Evolutionary conservation across 2,888 invertebrate genomes (phyloP).

Genomic region (Drosophila putrida): DNA sequence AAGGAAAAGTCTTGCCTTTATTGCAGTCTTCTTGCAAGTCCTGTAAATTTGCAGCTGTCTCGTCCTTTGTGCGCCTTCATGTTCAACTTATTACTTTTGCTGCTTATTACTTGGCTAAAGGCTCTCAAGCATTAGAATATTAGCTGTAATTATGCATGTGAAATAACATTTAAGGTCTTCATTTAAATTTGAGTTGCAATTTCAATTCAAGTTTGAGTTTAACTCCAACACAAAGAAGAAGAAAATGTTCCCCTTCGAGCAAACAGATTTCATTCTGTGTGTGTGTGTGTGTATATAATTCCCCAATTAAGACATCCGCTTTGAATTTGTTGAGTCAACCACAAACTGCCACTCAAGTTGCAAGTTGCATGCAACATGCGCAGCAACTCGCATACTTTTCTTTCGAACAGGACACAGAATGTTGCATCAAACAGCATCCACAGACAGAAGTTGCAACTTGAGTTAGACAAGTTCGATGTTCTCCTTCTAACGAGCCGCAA

Average conservation of each 20-base stretch:
- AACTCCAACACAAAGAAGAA: neutral
- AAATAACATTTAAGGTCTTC: slow-evolving; percentile 39
- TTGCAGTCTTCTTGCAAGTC: slow-evolving; percentile 1
- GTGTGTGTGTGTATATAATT: slow-evolving; percentile 18
- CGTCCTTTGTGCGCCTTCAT: neutral
- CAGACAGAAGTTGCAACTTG: slow-evolving; percentile 13
- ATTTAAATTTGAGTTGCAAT: slow-evolving; percentile 11
- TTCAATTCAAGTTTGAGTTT: neutral
- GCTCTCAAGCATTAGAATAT: slow-evolving; percentile 58
- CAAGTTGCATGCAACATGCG: slow-evolving; percentile 31
- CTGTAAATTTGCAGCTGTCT: slow-evolving; percentile 27
- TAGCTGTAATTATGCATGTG: slow-evolving; percentile 55
- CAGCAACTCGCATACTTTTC: slow-evolving; percentile 21
- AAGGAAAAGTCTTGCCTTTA: slow-evolving; percentile 5
- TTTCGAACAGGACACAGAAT: neutral
- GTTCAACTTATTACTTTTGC: slow-evolving; percentile 23
- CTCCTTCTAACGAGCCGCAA: slow-evolving; percentile 32
- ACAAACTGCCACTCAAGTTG: slow-evolving; percentile 23
- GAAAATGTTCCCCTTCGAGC: neutral
- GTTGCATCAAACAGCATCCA: slow-evolving; percentile 47
- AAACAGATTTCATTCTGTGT: neutral
- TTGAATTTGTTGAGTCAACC: slow-evolving; percentile 6
- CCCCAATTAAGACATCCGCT: slow-evolving; percentile 40
- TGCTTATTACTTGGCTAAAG: slow-evolving; percentile 30
- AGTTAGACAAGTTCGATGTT: slow-evolving; percentile 32